Base-by-base conservation (phyloP, 2,888 invertebrate genomes). In the Leucoma salicis region DNA sequence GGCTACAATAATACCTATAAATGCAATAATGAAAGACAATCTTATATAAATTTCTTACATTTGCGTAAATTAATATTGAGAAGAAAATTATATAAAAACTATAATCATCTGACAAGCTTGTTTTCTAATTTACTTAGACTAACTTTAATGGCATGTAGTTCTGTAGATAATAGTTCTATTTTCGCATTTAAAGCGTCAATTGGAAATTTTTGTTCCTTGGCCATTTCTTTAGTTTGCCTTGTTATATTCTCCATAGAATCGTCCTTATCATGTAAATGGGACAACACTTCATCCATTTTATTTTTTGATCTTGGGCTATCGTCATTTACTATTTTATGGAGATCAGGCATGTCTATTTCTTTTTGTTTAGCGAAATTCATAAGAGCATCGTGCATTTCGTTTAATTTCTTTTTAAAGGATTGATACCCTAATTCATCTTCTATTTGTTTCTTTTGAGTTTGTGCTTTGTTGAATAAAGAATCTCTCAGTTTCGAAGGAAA, bases 381-480 rank as follows among this genome's bases (percentile, higher is more conserved):
- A n/a, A 88, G 64, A 3, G 71, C 74, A 3, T 78, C 70, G 33
- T 87, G 74, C 66, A 89, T 88, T 44, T 81, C 86, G 6, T 77
- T 67, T 29, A 89, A 66, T 49, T 78, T 76, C 0, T 61, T 69
- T 39, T 62, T 77, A 42, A 87, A 85, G 1, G 62, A 61, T 53
- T 74, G 67, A 2, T 80, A 47, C 4, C 73, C 77, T 14, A 76
- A 46, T 55, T 86, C 82, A 7, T 80, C 74, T 28, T 85, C 85
- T 18, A 68, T 69, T 48, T 78, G 79, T 34, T 80, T 81, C 47
- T 83, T 78, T 44, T 86, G 85, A 4, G 46, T 42, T 29, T 84
- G 80, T 0, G 88, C 89, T 66, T 76, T 88, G 8, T 79, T 75
- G 13, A 89, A 78, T 18, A 90, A 83, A 0, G 82, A 74, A 40